Evolutionary conservation across 2,888 invertebrate species (phyloP), one percentile per base, ranked within the genome.

Genomic region (Lapara coniferarum): DNA sequence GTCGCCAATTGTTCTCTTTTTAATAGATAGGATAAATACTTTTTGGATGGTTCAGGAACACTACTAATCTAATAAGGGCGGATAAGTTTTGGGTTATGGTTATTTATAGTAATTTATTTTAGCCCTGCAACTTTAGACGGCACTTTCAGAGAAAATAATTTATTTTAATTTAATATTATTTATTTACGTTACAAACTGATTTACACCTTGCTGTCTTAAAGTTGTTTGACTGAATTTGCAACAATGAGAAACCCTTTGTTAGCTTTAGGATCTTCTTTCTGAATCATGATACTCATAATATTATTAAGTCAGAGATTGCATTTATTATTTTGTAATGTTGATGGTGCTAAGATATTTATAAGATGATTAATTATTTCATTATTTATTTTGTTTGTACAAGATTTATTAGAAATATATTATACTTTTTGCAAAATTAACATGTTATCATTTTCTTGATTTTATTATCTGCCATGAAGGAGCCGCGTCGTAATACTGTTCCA

Each of bases 241-340:
- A 71, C 69, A 53, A 46, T 63, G 12, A 46, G 44, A 13, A 53
- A 14, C 44, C 19, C 52, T 37, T 16, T 51, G 52, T 16, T 68
- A 30, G 59, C n/a, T 57, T 67, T 74, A 66, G 67, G 63, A 66
- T 71, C 71, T 73, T 70, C 68, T 73, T 66, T 76, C 78, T 75
- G 76, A 78, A 78, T 76, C 81, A 85, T 78, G 89, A 90, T 91
- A 90, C 91, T 91, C 91, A 91, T 85, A 86, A 86, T 77, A 37
- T 8, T 37, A 37, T 37, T 37, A 37, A 91, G 90, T 92, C 91
- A 90, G 85, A 87, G 73, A 77, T 80, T 91, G 93, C 93, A 93
- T 93, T 93, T 93, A 92, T 85, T 88, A 86, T 75, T 78, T 84
- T 84, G 74, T 85, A 90, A 82, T 74, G 37, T 73, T 75, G 74